Evolutionary conservation across 2,113 vertebrate genomes (phyloP), one percentile per base, ranked within the genome.

Genomic region (Epinephelus lanceolatus): DNA sequence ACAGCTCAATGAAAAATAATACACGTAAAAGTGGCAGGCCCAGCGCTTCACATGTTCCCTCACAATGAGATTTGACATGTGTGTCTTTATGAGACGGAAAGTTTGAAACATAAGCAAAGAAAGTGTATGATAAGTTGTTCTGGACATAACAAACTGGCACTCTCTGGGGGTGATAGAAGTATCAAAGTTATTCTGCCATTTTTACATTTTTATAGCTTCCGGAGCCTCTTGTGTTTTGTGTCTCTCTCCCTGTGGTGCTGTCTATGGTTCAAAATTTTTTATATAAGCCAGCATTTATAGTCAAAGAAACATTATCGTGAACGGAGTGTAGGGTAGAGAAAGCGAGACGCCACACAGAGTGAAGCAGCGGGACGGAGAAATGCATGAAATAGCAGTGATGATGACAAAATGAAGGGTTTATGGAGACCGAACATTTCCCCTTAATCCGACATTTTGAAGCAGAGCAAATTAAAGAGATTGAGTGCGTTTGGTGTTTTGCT

Each of bases 151-250:
- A 82, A 81, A 78, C 7, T 30, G 33, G 5, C 4, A 62, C 15
- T 77, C 42, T 86, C 71, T 56, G 12, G 62, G 52, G n/a, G 11
- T 56, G 7, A 76, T 75, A 21, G 42, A 77, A 60, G 55, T 60
- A 70, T 73, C 75, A 81, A 80, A 74, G 71, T 42, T 69, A 66
- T 78, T 81, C 60, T 52, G 37, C 40, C 19, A 78, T 65, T 84
- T 84, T 82, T 80, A 55, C 65, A 85, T 78, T 85, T 77, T 63
- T 61, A 77, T 78, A 65, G 73, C 52, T 80, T 76, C 49, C 30
- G 21, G 70, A 81, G 42, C 76, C 61, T 56, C 73, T 71, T 78
- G 45, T 75, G 70, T 60, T 86, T 78, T 74, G 42, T 57, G 25
- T 59, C 19, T 52, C 7, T 57, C 49, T 78, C 56, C 25, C 69